phyloP scores from a whole-genome alignment of 1,140 invertebrate species.

The Musca vetustissima region DNA sequence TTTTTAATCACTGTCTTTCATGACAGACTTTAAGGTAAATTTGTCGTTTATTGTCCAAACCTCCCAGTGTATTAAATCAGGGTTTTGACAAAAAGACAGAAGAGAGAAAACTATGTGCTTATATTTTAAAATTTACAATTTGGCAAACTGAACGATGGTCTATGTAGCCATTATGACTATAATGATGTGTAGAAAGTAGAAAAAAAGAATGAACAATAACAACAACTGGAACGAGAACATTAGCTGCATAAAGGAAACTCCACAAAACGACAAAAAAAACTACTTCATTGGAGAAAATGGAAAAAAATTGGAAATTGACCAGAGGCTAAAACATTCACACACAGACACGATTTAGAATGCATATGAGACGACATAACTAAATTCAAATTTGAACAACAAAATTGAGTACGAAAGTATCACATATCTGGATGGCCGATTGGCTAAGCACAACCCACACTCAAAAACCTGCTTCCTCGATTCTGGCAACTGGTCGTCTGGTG shows the following conservation, averaged over 20 bases:
- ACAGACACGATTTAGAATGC: neutral
- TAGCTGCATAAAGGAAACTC: neutral
- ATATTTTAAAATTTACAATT: too few species aligned
- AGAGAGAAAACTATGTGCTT: too few species aligned
- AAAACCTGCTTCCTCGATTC: neutral
- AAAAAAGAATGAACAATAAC: neutral
- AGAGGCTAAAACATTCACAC: neutral
- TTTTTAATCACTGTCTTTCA: too few species aligned
- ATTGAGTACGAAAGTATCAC: neutral
- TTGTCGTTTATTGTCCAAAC: too few species aligned
- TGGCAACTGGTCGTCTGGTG: too few species aligned
- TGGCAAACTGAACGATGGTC: too few species aligned
- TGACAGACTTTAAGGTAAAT: too few species aligned
- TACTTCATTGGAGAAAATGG: slow-evolving; percentile 5
- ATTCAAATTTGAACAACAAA: neutral
- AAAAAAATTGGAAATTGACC: slow-evolving; percentile 3
- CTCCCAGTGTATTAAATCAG: too few species aligned
- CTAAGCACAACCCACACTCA: neutral
- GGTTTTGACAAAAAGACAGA: too few species aligned
- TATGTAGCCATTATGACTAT: neutral
- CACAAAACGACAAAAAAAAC: neutral
- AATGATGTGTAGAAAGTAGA: slow-evolving; percentile 8
- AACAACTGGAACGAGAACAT: neutral
- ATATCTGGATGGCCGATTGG: too few species aligned
- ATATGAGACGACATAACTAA: slow-evolving; percentile 6